phyloP scores from a whole-genome alignment of 2,888 invertebrate genomes.

The Mesorhabditis belari region DNA sequence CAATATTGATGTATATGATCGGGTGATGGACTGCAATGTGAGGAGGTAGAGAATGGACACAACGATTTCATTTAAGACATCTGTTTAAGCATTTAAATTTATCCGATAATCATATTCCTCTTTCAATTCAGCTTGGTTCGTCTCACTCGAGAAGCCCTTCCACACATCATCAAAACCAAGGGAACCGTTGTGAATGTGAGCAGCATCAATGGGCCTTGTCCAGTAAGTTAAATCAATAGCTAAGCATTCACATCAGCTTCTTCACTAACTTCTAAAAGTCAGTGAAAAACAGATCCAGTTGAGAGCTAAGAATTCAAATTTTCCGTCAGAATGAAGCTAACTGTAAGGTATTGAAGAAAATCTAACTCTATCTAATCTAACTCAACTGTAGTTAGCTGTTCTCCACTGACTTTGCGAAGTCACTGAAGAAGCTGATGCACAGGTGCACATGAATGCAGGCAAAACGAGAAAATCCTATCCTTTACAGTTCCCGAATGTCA shows the following conservation, averaged over 20 bases:
- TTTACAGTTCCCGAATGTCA: conserved; percentile 70
- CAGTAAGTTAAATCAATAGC: conserved; percentile 56
- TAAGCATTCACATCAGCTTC: no score
- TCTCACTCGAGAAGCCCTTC: conserved; percentile 45
- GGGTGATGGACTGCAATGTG: conserved; percentile 76
- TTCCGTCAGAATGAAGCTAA: no score
- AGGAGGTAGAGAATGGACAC: conserved; percentile 36
- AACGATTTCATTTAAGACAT: neutral
- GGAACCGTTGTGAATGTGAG: conserved; percentile 86
- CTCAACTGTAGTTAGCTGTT: no score
- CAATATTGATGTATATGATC: conserved; percentile 68
- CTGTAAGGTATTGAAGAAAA: no score
- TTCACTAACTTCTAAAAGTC: no score
- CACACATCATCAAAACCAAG: conserved; percentile 45
- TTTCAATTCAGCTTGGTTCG: conserved; percentile 35
- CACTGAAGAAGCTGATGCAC: no score
- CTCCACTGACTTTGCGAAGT: no score
- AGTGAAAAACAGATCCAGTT: no score
- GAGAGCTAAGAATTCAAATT: no score
- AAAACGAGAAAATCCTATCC: neutral
- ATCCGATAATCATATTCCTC: neutral
- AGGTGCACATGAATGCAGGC: no score
- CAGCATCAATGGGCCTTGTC: conserved; percentile 80
- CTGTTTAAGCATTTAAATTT: neutral
- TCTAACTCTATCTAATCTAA: no score